Evolutionary conservation across 2,888 invertebrate genomes (phyloP), one percentile per base, ranked within the genome.

Genomic region (Caenorhabditis sp.): DNA sequence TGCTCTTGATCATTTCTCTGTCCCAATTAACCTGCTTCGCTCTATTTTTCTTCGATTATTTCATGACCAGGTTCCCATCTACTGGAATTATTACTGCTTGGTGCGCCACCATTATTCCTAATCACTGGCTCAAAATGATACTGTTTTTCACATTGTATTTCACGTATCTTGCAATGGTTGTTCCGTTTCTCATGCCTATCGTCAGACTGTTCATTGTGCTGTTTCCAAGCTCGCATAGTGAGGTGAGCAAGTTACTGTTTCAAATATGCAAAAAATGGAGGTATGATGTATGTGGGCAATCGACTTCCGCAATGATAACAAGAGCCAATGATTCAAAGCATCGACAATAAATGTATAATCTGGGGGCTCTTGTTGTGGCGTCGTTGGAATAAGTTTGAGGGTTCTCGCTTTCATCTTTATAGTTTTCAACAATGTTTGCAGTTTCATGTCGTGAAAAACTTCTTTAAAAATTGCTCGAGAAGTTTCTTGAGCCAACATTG

Each of bases 41-140:
- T 19, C 51, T 76, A 14, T 79, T 70, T 26, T 22, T 79, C n/a
- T 54, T 54, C 16, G 77, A 79, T 51, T 70, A 47, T 35, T 47
- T 64, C 1, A 28, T 79, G 63, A 44, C 61, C 19, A 54, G 77
- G 14, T 51, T 79, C 5, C 77, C 77, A 0, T 41, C 70, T 5
- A 56, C 56, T 7, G 77, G 77, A 4, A 12, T 70, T 0, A 54
- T 79, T 12, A 69, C 77, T 31, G 28, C 77, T 0, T 79, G 16
- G 19, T 79, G 77, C 63, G 63, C 70, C 12, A 41, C 28, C 38
- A 54, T 63, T 22, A n/a, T 31, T 6, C 77, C 77, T 14, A 79
- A 79, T 35, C 69, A 79, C 35, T 70, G 54, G 28, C 35, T 79
- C 10, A 70, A 70, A 35, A 16, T 54, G 14, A 26, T 79, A 7